These are phyloP conservation scores for Drosophila prosaltans DNA, from an alignment of 1,140 invertebrate species.

Conservation along the genomic window DNA sequence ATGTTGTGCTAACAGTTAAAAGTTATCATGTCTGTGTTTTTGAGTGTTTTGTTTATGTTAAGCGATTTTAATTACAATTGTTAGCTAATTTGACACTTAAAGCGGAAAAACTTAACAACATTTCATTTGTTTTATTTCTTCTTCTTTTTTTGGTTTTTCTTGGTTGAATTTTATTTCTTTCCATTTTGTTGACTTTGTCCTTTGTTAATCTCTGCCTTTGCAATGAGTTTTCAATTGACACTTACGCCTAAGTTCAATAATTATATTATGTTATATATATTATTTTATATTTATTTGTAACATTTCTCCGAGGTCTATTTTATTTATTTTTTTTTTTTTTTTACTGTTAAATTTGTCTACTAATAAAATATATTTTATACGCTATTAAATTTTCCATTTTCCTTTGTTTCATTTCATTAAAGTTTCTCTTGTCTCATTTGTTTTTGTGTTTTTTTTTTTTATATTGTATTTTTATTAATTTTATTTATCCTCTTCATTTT, in stretches of 20 bases:
- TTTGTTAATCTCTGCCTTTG: not conserved
- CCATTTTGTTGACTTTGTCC: not conserved
- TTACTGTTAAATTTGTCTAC: slow-evolving; percentile 71
- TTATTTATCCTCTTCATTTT: not conserved
- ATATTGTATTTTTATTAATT: too few species aligned
- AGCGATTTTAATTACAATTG: slow-evolving; percentile 75
- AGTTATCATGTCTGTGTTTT: slow-evolving; percentile 56
- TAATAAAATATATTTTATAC: slow-evolving; percentile 78
- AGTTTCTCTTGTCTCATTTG: not conserved
- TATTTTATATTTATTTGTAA: slow-evolving; percentile 45
- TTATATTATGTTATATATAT: slow-evolving; percentile 35
- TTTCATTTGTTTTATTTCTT: slow-evolving; percentile 72
- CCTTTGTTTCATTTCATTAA: not conserved
- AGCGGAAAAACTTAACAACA: slow-evolving; percentile 82
- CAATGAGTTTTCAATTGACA: slow-evolving; percentile 66
- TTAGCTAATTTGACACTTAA: slow-evolving; percentile 83
- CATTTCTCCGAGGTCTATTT: slow-evolving; percentile 33
- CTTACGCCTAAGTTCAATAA: slow-evolving; percentile 66
- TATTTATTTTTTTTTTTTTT: slow-evolving; percentile 41
- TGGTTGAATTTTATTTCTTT: not conserved
- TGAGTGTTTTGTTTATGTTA: slow-evolving; percentile 33
- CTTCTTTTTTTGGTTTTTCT: slow-evolving; percentile 24
- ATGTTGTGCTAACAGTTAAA: slow-evolving; percentile 73
- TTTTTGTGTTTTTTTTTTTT: not conserved
- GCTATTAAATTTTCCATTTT: slow-evolving; percentile 41